These are phyloP conservation scores for Achlya flavicornis DNA, from an alignment of 2,888 invertebrate species.

Conservation along the genomic window DNA sequence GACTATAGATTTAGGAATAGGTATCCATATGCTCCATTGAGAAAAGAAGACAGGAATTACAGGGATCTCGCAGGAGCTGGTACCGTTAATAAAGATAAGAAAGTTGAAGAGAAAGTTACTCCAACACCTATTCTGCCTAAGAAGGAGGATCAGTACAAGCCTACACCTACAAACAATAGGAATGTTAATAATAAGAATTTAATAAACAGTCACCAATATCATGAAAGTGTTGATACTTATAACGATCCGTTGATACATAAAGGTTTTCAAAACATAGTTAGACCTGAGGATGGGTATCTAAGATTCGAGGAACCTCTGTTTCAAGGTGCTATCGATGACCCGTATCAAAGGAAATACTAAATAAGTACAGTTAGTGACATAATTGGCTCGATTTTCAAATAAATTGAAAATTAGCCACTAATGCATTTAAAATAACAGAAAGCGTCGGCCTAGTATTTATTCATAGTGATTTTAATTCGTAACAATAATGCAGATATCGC, in stretches of 20 bases:
- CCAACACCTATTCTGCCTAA: slow-evolving; percentile 74
- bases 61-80: slow-evolving; percentile 73
- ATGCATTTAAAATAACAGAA: slow-evolving; percentile 24
- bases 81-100: slow-evolving; percentile 69
- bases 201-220: slow-evolving; percentile 78
- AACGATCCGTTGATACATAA: slow-evolving; percentile 67
- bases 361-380: slow-evolving; percentile 21
- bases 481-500: slow-evolving; percentile 42
- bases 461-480: slow-evolving; percentile 33
- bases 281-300: slow-evolving; percentile 69
- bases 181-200: slow-evolving; percentile 61
- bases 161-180: slow-evolving; percentile 42
- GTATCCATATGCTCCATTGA: slow-evolving; percentile 72
- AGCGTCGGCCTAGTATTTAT: slow-evolving; percentile 47
- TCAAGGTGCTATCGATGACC: slow-evolving; percentile 71
- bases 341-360: slow-evolving; percentile 76
- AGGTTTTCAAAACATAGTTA: slow-evolving; percentile 61
- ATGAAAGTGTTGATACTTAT: slow-evolving; percentile 61
- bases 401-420: slow-evolving; percentile 48
- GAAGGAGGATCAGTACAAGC: slow-evolving; percentile 64
- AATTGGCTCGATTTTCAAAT: slow-evolving; percentile 49
- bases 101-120: slow-evolving; percentile 74
- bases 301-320: slow-evolving; percentile 75
- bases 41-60: slow-evolving; percentile 77
- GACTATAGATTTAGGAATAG: slow-evolving; percentile 74